These are phyloP conservation scores for Subacronicta megacephala DNA, from an alignment of 2,888 invertebrate species.

Conservation along the genomic window DNA sequence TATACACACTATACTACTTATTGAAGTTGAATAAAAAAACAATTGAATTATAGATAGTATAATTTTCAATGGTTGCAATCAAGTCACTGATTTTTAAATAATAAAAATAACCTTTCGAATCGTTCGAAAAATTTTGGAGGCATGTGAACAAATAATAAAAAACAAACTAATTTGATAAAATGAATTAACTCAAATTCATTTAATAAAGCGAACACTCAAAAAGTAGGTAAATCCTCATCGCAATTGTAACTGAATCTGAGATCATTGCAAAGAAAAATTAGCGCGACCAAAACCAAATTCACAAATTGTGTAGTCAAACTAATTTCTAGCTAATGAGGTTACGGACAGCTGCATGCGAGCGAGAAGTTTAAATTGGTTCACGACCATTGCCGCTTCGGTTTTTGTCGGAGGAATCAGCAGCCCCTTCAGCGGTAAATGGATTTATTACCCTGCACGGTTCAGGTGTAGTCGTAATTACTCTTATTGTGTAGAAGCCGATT, in stretches of 20 bases:
- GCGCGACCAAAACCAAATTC: slow-evolving; percentile 37
- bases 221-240: not conserved
- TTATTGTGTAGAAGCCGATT: slow-evolving; percentile 76
- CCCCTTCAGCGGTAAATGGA: slow-evolving; percentile 83
- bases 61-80: no score
- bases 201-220: not conserved
- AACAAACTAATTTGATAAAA: no score
- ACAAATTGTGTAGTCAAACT: slow-evolving; percentile 62
- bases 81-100: no score
- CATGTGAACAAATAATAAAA: no score
- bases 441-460: slow-evolving; percentile 81
- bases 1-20: no score
- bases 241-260: slow-evolving; percentile 18
- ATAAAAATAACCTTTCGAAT: no score
- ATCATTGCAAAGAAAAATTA: slow-evolving; percentile 37
- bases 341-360: slow-evolving; percentile 75
- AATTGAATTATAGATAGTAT: no score
- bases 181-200: no score
- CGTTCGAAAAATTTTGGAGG: no score
- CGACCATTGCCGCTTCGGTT: slow-evolving; percentile 74
- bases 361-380: slow-evolving; percentile 82
- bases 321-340: slow-evolving; percentile 76
- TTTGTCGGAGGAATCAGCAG: slow-evolving; percentile 82
- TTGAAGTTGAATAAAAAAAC: no score
- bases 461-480: slow-evolving; percentile 82